Evolutionary conservation across 53 echinoderm and acorn worm genomes (phyloP), one percentile per base, ranked within the genome.

Genomic region (Arbacia lixula): DNA sequence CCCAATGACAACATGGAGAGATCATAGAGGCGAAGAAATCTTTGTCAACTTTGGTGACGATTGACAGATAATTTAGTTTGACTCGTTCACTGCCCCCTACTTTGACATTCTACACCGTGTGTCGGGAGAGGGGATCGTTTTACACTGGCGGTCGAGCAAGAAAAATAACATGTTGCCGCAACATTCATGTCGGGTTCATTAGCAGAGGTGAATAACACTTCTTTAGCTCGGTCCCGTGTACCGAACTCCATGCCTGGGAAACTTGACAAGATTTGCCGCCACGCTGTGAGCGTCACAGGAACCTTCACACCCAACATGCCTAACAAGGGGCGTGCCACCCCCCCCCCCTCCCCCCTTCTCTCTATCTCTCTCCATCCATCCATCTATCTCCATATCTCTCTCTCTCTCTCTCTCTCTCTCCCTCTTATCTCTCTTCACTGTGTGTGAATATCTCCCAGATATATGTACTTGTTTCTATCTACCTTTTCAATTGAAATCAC

Each of bases 11-110:
- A n/a, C n/a, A n/a, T n/a, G n/a, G n/a, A n/a, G n/a, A n/a, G n/a
- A n/a, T n/a, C 1, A 57, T 5, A 34, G 52, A 74, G 52, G 52
- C 35, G 74, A 74, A n/a, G n/a, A n/a, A 74, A 74, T 51, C 53
- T 50, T 74, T 74, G 74, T 74, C 74, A 74, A 53, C 52, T 52
- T 50, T 54, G 51, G 74, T 74, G 74, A 74, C 53, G 74, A 74
- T 53, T 52, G 74, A 53, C 74, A 74, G 74, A 51, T 74, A 74
- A 74, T 74, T 74, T 74, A 16, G 52, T 74, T 17, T 74, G 74
- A 74, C 74, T 74, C 74, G 6, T 74, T 53, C 2, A 53, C 50
- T 28, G 74, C 53, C 74, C 74, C 74, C 74, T 74, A 54, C 74
- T 16, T 28, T 53, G 74, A 74, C 74, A 74, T 53, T 6, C 31